These are phyloP conservation scores for Euleptes europaea DNA, from an alignment of 2,113 vertebrate genomes.

Conservation along the genomic window DNA sequence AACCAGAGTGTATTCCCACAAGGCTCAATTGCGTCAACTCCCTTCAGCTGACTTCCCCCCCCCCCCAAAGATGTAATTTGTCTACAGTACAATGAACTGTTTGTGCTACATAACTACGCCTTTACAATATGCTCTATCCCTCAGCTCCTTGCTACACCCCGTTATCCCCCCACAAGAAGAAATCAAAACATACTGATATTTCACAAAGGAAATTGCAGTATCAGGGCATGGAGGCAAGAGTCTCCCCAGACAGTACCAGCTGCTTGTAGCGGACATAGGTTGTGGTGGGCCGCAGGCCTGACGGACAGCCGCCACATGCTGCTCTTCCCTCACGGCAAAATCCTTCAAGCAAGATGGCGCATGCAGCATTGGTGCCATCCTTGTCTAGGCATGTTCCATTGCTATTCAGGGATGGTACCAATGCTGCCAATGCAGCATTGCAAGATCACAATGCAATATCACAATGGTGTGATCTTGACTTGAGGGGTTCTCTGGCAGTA, in stretches of 20 bases:
- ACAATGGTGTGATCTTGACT: background rate
- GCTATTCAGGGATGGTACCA: background rate
- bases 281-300: background rate
- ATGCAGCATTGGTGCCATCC: background rate
- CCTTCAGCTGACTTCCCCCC: slow-evolving; percentile 6
- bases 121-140: slow-evolving; percentile 23
- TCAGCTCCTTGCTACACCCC: background rate
- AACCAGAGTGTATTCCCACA: slow-evolving; percentile 12
- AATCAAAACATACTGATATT: background rate
- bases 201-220: background rate
- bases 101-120: slow-evolving; percentile 47
- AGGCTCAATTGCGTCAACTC: slow-evolving; percentile 13
- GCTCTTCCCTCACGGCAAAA: background rate
- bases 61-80: background rate
- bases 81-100: slow-evolving; percentile 55
- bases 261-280: background rate
- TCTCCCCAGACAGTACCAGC: background rate
- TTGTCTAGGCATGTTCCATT: background rate
- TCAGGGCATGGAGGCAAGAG: background rate
- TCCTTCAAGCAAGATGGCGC: background rate
- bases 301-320: background rate
- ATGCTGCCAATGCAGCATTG: too few relatives aligned
- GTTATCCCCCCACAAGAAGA: background rate
- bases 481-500: background rate
- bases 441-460: too few relatives aligned